A percentile compares a stretch with the other conserved stretches of the same genome.
phyloP scores from a whole-genome alignment of 2,113 vertebrate species.

The Corythornis madagascariensis region DNA sequence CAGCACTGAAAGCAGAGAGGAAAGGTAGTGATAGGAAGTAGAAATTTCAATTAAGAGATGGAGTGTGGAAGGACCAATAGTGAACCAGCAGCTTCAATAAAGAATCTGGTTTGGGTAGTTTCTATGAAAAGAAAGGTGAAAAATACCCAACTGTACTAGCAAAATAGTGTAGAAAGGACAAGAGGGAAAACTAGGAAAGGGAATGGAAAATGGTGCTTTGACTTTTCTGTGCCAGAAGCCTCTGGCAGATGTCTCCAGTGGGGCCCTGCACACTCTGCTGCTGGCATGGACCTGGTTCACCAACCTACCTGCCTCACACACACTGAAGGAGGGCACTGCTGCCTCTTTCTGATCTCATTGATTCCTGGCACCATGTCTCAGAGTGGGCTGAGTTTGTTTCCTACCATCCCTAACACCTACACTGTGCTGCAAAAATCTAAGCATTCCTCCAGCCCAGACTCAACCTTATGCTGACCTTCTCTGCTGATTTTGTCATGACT shows the following conservation, averaged over 20 bases:
- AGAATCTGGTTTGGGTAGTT: not conserved
- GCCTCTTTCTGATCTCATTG: not conserved
- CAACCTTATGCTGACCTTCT: not conserved
- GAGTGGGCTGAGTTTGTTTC: not conserved
- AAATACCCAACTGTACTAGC: rapidly evolving
- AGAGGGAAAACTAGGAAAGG: not conserved
- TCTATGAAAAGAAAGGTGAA: not conserved
- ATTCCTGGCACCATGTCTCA: not conserved
- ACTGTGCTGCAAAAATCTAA: not conserved
- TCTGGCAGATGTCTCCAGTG: slow-evolving; percentile 1
- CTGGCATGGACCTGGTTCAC: not conserved
- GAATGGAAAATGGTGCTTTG: not conserved
- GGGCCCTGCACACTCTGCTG: not conserved
- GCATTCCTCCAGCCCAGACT: not conserved
- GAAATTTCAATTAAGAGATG: not conserved
- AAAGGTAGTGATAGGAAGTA: not conserved
- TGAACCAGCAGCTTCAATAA: not conserved
- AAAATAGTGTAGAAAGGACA: not conserved
- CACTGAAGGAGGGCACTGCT: not conserved
- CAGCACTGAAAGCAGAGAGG: not conserved
- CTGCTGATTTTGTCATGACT: not conserved
- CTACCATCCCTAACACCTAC: not conserved
- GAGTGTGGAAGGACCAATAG: not conserved
- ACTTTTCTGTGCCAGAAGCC: not conserved
- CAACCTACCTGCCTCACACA: not conserved